Evolutionary conservation across 2,797 vertebrate species (phyloP).

Genomic region (Typhlichthys eigenmanni): DNA sequence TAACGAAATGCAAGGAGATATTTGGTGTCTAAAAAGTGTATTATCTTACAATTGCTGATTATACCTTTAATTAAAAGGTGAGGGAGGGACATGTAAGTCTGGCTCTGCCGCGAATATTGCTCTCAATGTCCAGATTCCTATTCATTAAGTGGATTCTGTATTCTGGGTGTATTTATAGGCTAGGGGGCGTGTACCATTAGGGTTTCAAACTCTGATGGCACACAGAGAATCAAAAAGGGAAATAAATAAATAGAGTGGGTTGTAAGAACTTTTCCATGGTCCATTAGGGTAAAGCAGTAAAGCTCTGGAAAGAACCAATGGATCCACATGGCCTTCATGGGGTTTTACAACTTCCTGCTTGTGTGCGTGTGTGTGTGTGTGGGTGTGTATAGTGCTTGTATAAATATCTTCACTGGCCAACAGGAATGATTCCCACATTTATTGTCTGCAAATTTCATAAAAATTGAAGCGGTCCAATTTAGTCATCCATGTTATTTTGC

Average conservation of each 20-base stretch:
- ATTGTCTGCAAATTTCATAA: neutral
- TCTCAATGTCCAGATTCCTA: too few species aligned
- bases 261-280: conserved; percentile 45
- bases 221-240: neutral
- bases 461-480: neutral
- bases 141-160: too few species aligned
- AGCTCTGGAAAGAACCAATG: conserved; percentile 27
- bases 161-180: too few species aligned
- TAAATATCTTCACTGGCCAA: neutral
- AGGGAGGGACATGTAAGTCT: neutral
- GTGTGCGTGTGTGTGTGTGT: conserved; percentile 5
- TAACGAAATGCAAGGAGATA: too few species aligned
- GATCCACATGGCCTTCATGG: conserved; percentile 50
- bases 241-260: conserved; percentile 6
- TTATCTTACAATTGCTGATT: too few species aligned
- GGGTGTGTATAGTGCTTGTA: neutral
- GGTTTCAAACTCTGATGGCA: neutral
- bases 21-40: too few species aligned
- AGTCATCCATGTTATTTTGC: neutral
- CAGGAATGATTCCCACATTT: neutral
- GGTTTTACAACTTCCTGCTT: conserved; percentile 54
- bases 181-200: neutral
- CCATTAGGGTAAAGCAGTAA: conserved; percentile 54
- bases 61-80: too few species aligned
- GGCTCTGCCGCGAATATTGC: too few species aligned